Evolutionary conservation across 1,140 invertebrate species (phyloP).

Genomic region (Lethrus apterus): DNA sequence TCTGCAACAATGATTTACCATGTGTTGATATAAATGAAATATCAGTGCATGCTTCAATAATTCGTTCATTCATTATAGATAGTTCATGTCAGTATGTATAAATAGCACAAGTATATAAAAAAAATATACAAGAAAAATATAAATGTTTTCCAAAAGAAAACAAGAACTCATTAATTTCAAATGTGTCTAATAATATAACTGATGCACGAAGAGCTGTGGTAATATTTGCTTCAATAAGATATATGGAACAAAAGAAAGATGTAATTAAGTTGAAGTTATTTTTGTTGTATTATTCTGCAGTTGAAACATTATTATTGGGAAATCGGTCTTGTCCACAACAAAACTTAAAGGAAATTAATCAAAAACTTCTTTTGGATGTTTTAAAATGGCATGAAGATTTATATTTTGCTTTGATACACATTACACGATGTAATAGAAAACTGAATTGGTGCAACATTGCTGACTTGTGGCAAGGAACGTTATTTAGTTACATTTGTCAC

Average conservation of each 20-base stretch:
- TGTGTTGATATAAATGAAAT: not conserved
- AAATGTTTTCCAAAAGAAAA: no score
- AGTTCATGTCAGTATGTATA: no score
- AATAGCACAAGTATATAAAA: no score
- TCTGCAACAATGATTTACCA: slow-evolving; percentile 10
- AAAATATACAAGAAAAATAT: no score
- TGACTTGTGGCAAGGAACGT: slow-evolving; percentile 9
- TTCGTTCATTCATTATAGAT: not conserved
- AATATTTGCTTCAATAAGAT: not conserved
- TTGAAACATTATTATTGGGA: slow-evolving; percentile 3
- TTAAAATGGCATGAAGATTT: not conserved
- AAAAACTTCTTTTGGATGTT: not conserved
- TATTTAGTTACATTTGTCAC: slow-evolving; percentile 8
- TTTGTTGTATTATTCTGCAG: not conserved
- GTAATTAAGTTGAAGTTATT: slow-evolving; percentile 2
- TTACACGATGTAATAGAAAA: not conserved
- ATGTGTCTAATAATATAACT: no score
- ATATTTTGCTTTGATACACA: not conserved
- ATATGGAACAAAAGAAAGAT: not conserved
- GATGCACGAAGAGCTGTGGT: not conserved
- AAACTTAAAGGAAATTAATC: not conserved
- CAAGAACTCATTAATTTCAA: no score
- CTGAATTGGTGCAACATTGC: not conserved
- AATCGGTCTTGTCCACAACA: slow-evolving; percentile 1
- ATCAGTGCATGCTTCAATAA: not conserved